Base-by-base conservation (phyloP, 2,113 vertebrate genomes). In the Peucedramus taeniatus region DNA sequence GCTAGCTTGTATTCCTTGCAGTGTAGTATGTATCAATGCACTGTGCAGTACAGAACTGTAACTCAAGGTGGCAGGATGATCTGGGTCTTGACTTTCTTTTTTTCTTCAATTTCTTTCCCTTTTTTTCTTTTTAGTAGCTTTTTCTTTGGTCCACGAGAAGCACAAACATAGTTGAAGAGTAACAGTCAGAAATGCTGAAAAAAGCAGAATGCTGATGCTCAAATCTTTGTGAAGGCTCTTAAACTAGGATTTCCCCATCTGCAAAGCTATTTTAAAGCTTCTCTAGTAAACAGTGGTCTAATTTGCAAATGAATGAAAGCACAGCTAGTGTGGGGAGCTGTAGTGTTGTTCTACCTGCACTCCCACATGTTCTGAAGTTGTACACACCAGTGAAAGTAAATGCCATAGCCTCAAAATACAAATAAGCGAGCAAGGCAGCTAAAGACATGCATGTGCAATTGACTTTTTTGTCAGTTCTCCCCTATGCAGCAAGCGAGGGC, bases 31-130 rank as follows among this genome's bases (percentile, higher is more conserved):
- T 81, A 45, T 40, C 30, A 66, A 21, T 17, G 5, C 22, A 17
- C 30, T 40, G 10, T 96, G 93, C 71, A 95, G 54, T 95, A 80
- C 93, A 90, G 45, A 78, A 71, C 64, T 0, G 0, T 75, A 89
- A 86, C 93, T 93, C 64, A 86, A 88, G 93, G 90, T 96, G 95
- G 90, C 96, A 96, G 95, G 23, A 93, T 86, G 71, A 93, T 56
- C 82, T 83, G 85, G 9, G 15, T 65, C 69, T 87, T 81, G 53
- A 42, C 50, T 88, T 59, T 42, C 0, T 17, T 1, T 8, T 40
- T 26, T 10, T 0, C 3, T 12, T 20, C 16, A 28, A 24, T 33
- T 5, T 7, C 4, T 22, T 39, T 16, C 5, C 4, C 1, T 13
- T 42, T 39, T 39, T 4, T 21, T 12, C 4, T 40, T 4, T 22